Evolutionary conservation across 2,797 vertebrate species (phyloP), one percentile per base, ranked within the genome.

Genomic region (Remorina albescens): DNA sequence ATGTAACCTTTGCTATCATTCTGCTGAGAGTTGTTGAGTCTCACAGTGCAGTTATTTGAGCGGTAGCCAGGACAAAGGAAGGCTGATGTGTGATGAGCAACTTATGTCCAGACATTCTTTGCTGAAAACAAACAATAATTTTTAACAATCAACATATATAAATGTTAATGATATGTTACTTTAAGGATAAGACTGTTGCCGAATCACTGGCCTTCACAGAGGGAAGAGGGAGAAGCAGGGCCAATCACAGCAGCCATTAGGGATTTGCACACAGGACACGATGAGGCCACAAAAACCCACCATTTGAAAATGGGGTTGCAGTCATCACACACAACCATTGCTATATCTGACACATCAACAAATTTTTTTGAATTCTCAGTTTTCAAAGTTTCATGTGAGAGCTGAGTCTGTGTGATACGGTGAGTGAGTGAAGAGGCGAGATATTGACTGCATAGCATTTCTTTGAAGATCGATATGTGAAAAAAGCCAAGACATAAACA

Each of bases 81-180:
- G 25, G 63, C 30, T 66, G 55, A 76, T 76, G 84, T 67, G 78
- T 88, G 82, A 90, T 89, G 67, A 76, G 77, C 86, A 91, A 88
- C 75, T 60, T 77, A 60, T 53, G 34, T 74, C 67, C 65, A 55
- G 1, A 66, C 12, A 16, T 74, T 49, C 25, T 16, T 32, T 36
- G 19, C 11, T 42, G 2, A 53, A 8, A 21, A 53, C 28, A 37
- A 54, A 44, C 63, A 30, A 13, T 23, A 25, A 65, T 41, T 3
- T 25, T 75, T 39, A 3, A 55, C 26, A 16, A 65, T 60, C 2
- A 19, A 55, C 42, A 62, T 21, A 36, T 13, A 28, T 1, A 2
- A 63, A 67, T 50, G 55, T 19, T 67, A 11, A 60, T 37, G n/a
- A 71, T 26, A 12, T 42, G 49, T 70, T 55, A 37, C 13, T 76